A percentile compares a stretch with the other conserved stretches of the same genome.
Conservation (phyloP, 2,113 vertebrate species). For the Neolamprologus toae region DNA sequence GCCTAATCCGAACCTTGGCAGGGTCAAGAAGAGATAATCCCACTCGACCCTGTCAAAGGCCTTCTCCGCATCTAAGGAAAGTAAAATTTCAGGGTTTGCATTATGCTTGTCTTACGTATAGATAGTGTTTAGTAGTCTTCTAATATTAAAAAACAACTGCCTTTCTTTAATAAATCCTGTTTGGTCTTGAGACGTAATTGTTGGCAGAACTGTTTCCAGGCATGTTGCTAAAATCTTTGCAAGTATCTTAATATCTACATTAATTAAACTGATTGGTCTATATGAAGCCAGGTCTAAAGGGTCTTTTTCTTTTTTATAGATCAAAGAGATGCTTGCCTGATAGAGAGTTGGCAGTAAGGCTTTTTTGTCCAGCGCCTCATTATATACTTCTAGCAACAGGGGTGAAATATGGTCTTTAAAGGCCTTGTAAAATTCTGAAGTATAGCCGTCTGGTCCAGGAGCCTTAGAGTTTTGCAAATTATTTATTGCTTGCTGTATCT, state of each 20-base stretch:
- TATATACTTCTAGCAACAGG: neutral
- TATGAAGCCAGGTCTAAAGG: neutral
- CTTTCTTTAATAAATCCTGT: neutral
- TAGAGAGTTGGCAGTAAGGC: neutral
- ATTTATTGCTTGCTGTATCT: neutral
- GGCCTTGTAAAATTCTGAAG: neutral
- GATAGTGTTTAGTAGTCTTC: neutral
- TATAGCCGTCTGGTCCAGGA: neutral
- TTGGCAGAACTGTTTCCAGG: neutral
- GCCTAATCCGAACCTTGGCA: fast-evolving
- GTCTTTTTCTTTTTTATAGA: neutral
- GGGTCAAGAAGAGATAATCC: neutral
- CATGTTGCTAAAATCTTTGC: neutral
- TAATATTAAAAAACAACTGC: neutral
- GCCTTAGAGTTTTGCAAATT: neutral
- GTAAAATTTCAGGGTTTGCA: neutral
- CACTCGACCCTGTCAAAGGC: neutral
- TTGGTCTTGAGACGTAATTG: neutral
- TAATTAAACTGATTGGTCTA: neutral
- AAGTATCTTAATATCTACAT: neutral
- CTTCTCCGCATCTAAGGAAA: neutral
- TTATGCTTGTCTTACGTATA: neutral
- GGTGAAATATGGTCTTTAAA: neutral
- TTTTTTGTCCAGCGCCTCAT: neutral
- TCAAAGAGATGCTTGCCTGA: neutral